Conservation (phyloP, 2,113 vertebrate genomes). For the Hippocampus comes region DNA sequence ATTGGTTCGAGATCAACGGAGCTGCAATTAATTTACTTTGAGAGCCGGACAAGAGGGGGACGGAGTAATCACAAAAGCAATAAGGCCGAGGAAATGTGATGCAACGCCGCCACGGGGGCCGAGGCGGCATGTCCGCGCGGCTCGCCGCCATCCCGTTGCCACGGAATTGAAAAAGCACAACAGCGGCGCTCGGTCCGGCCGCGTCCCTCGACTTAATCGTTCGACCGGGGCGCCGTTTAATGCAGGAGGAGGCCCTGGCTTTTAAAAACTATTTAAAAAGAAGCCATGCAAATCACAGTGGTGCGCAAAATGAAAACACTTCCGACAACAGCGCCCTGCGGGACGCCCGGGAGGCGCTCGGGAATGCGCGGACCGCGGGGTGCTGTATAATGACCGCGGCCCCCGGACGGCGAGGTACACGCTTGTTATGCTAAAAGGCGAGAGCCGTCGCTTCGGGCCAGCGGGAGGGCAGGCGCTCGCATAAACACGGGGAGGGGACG, state of each 20-base stretch:
- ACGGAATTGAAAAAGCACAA: slow-evolving; percentile 63
- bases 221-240: slow-evolving; percentile 62
- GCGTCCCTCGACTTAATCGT: slow-evolving; percentile 65
- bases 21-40: slow-evolving; percentile 67
- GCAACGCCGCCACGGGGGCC: slow-evolving; percentile 24
- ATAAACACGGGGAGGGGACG: slow-evolving; percentile 56
- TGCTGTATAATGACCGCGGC: slow-evolving; percentile 63
- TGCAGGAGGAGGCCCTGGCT: slow-evolving; percentile 53
- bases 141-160: slow-evolving; percentile 48
- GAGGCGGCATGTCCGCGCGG: slow-evolving; percentile 17
- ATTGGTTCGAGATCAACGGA: slow-evolving; percentile 70
- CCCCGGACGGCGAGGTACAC: slow-evolving; percentile 50
- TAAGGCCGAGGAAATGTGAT: slow-evolving; percentile 17
- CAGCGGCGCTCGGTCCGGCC: slow-evolving; percentile 47
- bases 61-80: slow-evolving; percentile 40
- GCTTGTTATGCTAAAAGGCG: slow-evolving; percentile 68
- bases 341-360: slow-evolving; percentile 43
- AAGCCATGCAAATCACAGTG: slow-evolving; percentile 63
- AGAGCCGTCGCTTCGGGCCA: slow-evolving; percentile 47
- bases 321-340: slow-evolving; percentile 42
- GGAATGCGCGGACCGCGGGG: slow-evolving; percentile 64
- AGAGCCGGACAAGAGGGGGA: slow-evolving; percentile 53
- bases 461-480: slow-evolving; percentile 47
- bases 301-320: slow-evolving; percentile 67
- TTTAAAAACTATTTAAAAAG: slow-evolving; percentile 67